Evolutionary conservation across 2,888 invertebrate species (phyloP).

Genomic region (Geophilus truncorum): DNA sequence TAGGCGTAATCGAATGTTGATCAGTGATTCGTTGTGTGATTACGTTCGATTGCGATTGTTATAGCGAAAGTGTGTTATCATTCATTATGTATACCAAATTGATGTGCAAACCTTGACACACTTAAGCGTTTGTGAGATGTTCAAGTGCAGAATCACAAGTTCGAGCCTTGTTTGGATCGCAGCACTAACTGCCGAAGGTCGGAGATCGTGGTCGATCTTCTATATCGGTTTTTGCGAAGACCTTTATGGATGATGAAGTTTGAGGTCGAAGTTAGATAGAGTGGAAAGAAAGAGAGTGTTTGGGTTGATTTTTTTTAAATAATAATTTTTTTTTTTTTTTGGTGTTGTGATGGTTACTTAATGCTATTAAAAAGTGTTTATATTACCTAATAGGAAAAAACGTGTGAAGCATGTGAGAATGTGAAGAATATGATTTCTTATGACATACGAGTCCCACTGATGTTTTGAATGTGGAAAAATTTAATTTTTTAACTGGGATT

Average conservation of each 20-base stretch:
- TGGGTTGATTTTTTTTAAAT: too few species aligned
- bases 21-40: not conserved
- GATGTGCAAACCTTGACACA: not conserved
- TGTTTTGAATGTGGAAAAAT: too few species aligned
- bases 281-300: too few species aligned
- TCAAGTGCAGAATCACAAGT: not conserved
- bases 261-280: too few species aligned
- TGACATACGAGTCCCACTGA: too few species aligned
- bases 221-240: not conserved
- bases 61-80: not conserved
- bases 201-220: not conserved
- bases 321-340: too few species aligned
- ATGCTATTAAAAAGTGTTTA: too few species aligned
- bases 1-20: not conserved
- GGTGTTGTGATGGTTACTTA: too few species aligned
- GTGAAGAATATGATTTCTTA: too few species aligned
- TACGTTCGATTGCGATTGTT: not conserved
- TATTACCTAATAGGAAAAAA: too few species aligned
- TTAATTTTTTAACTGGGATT: too few species aligned
- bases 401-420: too few species aligned
- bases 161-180: not conserved
- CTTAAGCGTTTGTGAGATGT: not conserved
- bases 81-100: not conserved
- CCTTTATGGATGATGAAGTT: not conserved
- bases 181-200: not conserved